phyloP scores from a whole-genome alignment of 2,888 invertebrate species.

The Sericinus montela region DNA sequence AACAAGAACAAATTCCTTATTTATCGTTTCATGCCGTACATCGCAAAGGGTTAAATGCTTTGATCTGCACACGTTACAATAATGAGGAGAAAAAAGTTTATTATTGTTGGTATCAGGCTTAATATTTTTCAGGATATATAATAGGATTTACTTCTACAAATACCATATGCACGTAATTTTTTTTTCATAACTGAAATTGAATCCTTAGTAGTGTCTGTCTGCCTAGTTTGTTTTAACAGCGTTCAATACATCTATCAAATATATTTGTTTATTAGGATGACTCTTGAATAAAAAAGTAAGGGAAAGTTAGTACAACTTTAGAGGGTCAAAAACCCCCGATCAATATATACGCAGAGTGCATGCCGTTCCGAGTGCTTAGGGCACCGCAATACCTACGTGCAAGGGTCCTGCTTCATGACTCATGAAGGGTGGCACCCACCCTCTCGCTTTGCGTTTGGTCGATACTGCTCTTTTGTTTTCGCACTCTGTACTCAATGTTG shows the following conservation, averaged over 20 bases:
- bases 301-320: slow-evolving; percentile 26
- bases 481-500: slow-evolving; percentile 42
- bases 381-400: slow-evolving; percentile 64
- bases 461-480: slow-evolving; percentile 76
- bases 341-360: slow-evolving; percentile 60
- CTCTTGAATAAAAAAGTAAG: not conserved
- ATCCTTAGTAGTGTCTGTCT: no score
- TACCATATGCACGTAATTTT: no score
- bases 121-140: no score
- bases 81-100: no score
- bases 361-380: slow-evolving; percentile 52
- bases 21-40: not conserved
- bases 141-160: no score
- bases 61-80: slow-evolving; percentile 1
- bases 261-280: not conserved
- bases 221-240: no score
- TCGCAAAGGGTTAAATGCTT: slow-evolving; percentile 3
- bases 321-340: slow-evolving; percentile 39
- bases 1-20: slow-evolving; percentile 16
- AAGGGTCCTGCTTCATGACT: slow-evolving; percentile 77
- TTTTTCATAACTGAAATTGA: no score
- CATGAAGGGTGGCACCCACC: slow-evolving; percentile 73
- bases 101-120: no score
- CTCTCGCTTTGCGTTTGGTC: slow-evolving; percentile 76
- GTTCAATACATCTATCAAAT: no score